A percentile compares a stretch with the other conserved stretches of the same genome.
Conservation (phyloP, 2,113 vertebrate species). For the Brachyistius frenatus region DNA sequence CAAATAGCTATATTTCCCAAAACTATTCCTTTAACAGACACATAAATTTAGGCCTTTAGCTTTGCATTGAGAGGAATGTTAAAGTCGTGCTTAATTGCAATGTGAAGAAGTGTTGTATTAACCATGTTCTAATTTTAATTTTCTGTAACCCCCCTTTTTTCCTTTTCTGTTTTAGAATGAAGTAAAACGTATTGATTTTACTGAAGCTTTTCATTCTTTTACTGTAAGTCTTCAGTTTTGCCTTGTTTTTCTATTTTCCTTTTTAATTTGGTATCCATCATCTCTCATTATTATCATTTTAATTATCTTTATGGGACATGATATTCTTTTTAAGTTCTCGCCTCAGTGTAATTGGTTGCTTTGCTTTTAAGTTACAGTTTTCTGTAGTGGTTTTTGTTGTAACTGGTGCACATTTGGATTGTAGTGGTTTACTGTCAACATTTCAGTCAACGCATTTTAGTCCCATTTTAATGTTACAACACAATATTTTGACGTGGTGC, state of each 20-base stretch:
- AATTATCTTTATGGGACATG: constrained; percentile 57
- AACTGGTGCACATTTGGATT: constrained; percentile 25
- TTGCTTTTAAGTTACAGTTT: constrained; percentile 22
- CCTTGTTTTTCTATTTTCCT: constrained; percentile 79
- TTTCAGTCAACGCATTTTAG: constrained; percentile 52
- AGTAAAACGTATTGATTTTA: constrained; percentile 90
- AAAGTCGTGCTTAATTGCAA: constrained; percentile 70
- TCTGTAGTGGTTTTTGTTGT: constrained; percentile 29
- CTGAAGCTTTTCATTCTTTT: constrained; percentile 90
- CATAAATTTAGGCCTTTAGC: not conserved
- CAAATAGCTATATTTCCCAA: not conserved
- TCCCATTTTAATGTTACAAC: constrained; percentile 31
- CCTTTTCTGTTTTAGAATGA: constrained; percentile 86
- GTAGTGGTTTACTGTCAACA: constrained; percentile 53
- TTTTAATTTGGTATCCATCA: constrained; percentile 71
- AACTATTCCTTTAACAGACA: not conserved
- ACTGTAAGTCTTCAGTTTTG: constrained; percentile 87
- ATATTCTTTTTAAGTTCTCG: constrained; percentile 34
- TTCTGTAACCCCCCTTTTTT: constrained; percentile 78
- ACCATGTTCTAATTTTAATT: constrained; percentile 80
- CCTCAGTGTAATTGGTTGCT: constrained; percentile 37
- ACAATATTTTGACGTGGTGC: not conserved
- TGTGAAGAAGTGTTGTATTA: constrained; percentile 76
- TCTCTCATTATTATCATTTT: constrained; percentile 64
- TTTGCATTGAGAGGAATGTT: constrained; percentile 34